Base-by-base conservation (phyloP, 2,888 invertebrate species). In the Venusia cambrica region DNA sequence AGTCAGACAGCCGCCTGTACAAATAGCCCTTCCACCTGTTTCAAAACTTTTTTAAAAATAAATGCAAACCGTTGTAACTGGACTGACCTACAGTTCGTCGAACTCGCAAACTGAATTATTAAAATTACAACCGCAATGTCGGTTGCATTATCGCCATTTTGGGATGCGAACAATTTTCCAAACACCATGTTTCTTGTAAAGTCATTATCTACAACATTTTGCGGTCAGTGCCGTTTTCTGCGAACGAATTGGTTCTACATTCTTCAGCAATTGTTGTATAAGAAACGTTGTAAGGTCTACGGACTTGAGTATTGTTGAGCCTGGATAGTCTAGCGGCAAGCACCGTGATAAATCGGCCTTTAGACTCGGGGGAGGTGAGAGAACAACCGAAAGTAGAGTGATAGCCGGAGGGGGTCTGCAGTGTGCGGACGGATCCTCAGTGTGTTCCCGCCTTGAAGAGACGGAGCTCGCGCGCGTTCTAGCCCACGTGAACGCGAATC, bases 351-450 rank as follows among this genome's bases (percentile, higher is more conserved):
- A 79, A 83, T 81, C 74, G 74, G 69, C 52, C 64, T 67, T n/a
- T 46, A 49, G 70, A 70, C 73, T 77, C 75, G 50, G 52, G 80
- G 79, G 83, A 79, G 73, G 70, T 61, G 63, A 76, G 64, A 64
- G 69, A 65, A 69, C 62, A 68, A 72, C 76, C 73, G 75, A 84
- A 80, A 83, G 83, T 79, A 73, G 76, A 75, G 73, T 76, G 73
- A 75, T 73, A 73, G 71, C 71, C 70, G 74, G 76, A 63, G 75
- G 76, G 76, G 79, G 73, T 66, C 62, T 64, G 71, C 71, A 66
- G 67, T 54, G 56, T 57, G 57, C 54, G 57, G 52, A 13, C 35
- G 28, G 24, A 19, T 39, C 56, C 69, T 66, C 80, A 84, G 84
- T 84, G 74, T 73, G 60, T 70, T 59, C 66, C 70, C 63, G 76